A percentile compares a stretch with the other conserved stretches of the same genome.
phyloP scores from a whole-genome alignment of 2,113 vertebrate species.

The Festucalex cinctus region DNA sequence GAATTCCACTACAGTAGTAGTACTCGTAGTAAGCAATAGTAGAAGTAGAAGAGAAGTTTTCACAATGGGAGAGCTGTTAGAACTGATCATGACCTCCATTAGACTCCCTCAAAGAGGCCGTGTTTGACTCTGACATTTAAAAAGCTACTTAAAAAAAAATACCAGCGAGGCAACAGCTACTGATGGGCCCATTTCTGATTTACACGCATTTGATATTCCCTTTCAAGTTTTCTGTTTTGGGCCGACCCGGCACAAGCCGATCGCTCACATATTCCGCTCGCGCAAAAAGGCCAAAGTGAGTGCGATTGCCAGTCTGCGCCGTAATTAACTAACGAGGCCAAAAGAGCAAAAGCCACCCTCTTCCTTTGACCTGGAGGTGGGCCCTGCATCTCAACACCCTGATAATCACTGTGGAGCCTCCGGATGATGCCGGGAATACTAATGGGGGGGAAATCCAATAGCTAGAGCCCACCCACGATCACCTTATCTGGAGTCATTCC shows the following conservation, averaged over 20 bases:
- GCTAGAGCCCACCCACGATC: neutral
- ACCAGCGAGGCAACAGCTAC: neutral
- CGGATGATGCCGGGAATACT: slow-evolving; percentile 30
- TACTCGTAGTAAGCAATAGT: too few relatives aligned
- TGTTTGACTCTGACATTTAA: neutral
- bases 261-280: slow-evolving; percentile 13
- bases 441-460: slow-evolving; percentile 21
- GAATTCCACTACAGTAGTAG: neutral
- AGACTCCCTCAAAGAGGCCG: neutral
- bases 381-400: slow-evolving; percentile 36
- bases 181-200: neutral
- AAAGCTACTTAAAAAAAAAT: neutral
- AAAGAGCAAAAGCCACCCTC: slow-evolving; percentile 37
- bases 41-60: neutral
- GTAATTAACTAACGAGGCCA: slow-evolving; percentile 70
- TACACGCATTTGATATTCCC: neutral
- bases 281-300: slow-evolving; percentile 33
- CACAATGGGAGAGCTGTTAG: neutral
- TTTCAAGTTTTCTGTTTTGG: slow-evolving; percentile 1
- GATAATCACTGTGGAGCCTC: slow-evolving; percentile 48
- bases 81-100: neutral
- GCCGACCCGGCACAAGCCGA: neutral
- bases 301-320: slow-evolving; percentile 31
- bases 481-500: neutral
- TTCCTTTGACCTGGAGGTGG: slow-evolving; percentile 47